Percentiles rank a stretch among this genome's conserved stretches.
Evolutionary conservation across 1,140 invertebrate species (phyloP).

Genomic region (Hyles vespertilio): DNA sequence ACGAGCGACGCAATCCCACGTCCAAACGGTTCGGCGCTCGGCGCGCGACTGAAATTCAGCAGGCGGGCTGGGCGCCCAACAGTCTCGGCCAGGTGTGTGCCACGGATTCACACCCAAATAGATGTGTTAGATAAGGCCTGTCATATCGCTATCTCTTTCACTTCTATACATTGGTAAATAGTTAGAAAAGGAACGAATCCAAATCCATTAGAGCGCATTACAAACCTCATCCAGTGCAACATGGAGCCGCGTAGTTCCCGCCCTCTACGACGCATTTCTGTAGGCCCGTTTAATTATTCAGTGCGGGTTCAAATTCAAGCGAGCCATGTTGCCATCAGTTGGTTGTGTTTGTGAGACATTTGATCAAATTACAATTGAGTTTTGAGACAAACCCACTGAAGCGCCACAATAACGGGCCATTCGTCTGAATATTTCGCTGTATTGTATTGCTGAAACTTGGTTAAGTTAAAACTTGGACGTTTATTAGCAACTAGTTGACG

Average conservation of each 20-base stretch:
- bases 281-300: not conserved
- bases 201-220: too few relatives aligned
- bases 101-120: not conserved
- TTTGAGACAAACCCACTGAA: too few relatives aligned
- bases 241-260: not conserved
- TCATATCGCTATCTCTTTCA: constrained; percentile 1
- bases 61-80: constrained; percentile 39
- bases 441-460: too few relatives aligned
- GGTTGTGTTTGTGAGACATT: too few relatives aligned
- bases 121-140: not conserved
- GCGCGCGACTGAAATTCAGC: constrained; percentile 44
- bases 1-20: constrained; percentile 16
- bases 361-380: too few relatives aligned
- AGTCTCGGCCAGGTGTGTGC: constrained; percentile 43
- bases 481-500: too few relatives aligned
- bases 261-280: constrained; percentile 1
- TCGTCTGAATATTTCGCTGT: too few relatives aligned
- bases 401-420: too few relatives aligned
- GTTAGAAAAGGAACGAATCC: not conserved
- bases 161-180: not conserved
- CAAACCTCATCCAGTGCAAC: too few relatives aligned
- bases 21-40: constrained; percentile 28
- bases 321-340: too few relatives aligned
- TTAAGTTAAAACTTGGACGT: too few relatives aligned
- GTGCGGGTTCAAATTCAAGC: too few relatives aligned